Percentiles rank a stretch among this genome's conserved stretches.
Conservation (phyloP, 2,888 invertebrate species). For the Cerceris rybyensis region DNA sequence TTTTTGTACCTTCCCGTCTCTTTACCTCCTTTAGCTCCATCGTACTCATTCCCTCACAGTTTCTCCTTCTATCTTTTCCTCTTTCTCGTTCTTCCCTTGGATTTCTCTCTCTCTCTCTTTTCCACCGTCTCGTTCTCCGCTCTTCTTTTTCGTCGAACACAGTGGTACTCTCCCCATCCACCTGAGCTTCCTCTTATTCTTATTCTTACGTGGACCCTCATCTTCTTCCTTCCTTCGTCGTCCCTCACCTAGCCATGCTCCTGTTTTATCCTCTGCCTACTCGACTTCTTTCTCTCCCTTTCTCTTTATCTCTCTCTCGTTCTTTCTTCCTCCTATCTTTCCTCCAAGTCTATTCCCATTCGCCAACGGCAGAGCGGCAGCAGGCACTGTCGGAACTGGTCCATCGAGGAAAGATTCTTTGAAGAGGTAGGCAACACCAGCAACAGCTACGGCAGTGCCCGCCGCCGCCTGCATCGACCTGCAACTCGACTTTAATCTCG, state of each 20-base stretch:
- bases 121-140: background rate
- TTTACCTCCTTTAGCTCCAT: conserved; percentile 25
- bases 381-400: conserved; percentile 67
- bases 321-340: conserved; percentile 19
- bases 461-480: conserved; percentile 39
- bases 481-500: conserved; percentile 58
- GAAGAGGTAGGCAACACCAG: conserved; percentile 48
- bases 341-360: conserved; percentile 63
- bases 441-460: conserved; percentile 35
- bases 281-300: conserved; percentile 13
- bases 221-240: conserved; percentile 50
- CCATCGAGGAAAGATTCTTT: conserved; percentile 62
- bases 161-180: conserved; percentile 35
- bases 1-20: conserved; percentile 8
- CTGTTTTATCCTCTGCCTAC: conserved; percentile 57
- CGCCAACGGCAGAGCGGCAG: conserved; percentile 52
- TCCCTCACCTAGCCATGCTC: conserved; percentile 58
- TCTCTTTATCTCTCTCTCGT: conserved; percentile 13
- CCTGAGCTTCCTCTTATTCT: conserved; percentile 50
- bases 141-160: conserved; percentile 28
- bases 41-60: conserved; percentile 16
- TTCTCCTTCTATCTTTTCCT: conserved; percentile 23
- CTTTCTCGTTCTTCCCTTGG: background rate
- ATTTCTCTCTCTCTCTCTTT: conserved; percentile 3
- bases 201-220: conserved; percentile 51